Evolutionary conservation across 2,797 vertebrate genomes (phyloP).

Genomic region (Prionace glauca): DNA sequence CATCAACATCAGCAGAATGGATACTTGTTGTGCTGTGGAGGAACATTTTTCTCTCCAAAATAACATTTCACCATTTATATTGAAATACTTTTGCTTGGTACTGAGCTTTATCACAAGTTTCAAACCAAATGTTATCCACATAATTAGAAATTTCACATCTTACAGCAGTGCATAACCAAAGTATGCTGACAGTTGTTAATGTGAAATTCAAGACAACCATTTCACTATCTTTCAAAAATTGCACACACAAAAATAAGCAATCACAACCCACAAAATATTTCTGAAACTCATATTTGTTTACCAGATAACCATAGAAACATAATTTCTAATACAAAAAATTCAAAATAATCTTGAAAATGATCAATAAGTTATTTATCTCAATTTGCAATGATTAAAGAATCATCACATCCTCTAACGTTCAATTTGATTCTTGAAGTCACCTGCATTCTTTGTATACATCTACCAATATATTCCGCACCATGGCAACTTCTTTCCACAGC

Average conservation of each 20-base stretch:
- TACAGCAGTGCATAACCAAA: background rate
- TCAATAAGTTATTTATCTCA: background rate
- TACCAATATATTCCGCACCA: background rate
- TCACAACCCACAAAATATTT: background rate
- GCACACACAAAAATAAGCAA: background rate
- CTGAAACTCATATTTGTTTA: background rate
- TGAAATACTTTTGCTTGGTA: background rate
- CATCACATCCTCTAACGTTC: background rate
- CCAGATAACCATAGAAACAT: background rate
- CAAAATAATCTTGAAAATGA: background rate
- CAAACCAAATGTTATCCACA: background rate
- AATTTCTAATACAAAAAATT: background rate
- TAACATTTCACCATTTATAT: background rate
- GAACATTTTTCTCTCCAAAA: background rate
- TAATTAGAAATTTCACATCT: background rate
- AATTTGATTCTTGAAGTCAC: background rate
- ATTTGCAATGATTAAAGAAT: background rate
- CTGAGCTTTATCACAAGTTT: background rate
- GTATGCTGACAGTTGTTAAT: background rate
- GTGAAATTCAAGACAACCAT: background rate
- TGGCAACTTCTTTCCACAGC: background rate
- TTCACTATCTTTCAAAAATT: background rate
- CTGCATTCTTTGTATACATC: background rate
- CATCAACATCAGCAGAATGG: background rate
- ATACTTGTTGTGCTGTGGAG: background rate